Evolutionary conservation across 2,888 invertebrate species (phyloP), one percentile per base, ranked within the genome.

Genomic region (Argyra leucocephala): DNA sequence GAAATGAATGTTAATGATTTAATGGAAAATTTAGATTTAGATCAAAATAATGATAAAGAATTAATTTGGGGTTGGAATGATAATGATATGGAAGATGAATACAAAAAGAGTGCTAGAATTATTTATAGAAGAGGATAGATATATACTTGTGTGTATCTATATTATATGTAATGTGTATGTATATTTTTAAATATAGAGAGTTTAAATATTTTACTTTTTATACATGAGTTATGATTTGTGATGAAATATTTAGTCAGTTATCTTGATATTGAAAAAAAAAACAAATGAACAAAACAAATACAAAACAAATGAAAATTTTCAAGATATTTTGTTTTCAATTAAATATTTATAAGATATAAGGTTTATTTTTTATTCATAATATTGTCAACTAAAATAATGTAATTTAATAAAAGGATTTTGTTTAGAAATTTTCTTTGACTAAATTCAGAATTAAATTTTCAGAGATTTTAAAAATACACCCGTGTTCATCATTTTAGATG

Each of bases 21-120:
- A 70, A 72, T 76, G n/a, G 70, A 71, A 22, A 72, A 76, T 61
- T 67, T 74, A 64, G 70, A 75, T 63, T 78, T 74, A 64, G 70
- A 75, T 63, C 78, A 81, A 21, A 81, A 82, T 0, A 76, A 73
- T 64, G 78, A 78, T 66, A 72, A 85, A 26, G 84, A 84, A 57
- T 83, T 83, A 7, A 76, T 85, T 18, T 92, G 91, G 91, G 92
- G 92, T 0, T 93, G 91, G 92, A 90, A 88, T 48, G 92, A 92
- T 74, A 76, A 80, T 66, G 91, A 91, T 71, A 87, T 92, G 84
- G 79, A 83, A 0, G 82, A 83, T 2, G 88, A 89, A 63, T 90
- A 91, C 65, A 84, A 83, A 68, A 76, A 82, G 66, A 74, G 82
- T 58, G 85, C 83, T 15, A 67, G 70, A 18, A 77, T 77, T 66